A percentile compares a stretch with the other conserved stretches of the same genome.
Evolutionary conservation across 2,888 invertebrate species (phyloP).

Genomic region (Aplocera efformata): DNA sequence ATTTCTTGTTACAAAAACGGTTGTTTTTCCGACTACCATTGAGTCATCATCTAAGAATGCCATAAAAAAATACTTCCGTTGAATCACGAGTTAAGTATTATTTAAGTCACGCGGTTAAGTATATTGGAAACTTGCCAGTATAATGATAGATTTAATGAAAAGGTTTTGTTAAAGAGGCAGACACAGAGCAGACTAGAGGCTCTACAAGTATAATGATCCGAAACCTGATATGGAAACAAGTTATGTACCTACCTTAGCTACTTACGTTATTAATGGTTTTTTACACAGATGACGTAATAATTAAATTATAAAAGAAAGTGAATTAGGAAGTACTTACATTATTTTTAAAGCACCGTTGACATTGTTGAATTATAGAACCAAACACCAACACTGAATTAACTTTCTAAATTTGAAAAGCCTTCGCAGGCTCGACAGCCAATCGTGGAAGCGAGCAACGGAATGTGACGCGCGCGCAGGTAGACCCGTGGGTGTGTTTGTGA

Average conservation of each 20-base stretch:
- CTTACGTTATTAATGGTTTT: conserved; percentile 8
- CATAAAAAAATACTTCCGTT: conserved; percentile 1
- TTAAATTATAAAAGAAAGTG: conserved; percentile 6
- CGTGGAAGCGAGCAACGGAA: conserved; percentile 70
- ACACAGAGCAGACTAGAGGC: too few relatives aligned
- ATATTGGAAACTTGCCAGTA: neutral
- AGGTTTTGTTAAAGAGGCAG: too few relatives aligned
- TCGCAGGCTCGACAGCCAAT: conserved; percentile 63
- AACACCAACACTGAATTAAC: conserved; percentile 49
- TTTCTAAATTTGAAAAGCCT: conserved; percentile 71
- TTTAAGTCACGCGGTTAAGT: neutral
- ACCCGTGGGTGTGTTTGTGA: conserved; percentile 40
- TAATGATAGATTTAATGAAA: too few relatives aligned
- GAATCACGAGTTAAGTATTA: conserved; percentile 8
- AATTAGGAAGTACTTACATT: conserved; percentile 31
- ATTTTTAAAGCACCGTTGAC: conserved; percentile 37
- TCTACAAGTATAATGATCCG: too few relatives aligned
- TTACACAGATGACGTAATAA: conserved; percentile 7
- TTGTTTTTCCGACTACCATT: conserved; percentile 5
- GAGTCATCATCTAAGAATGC: conserved; percentile 16
- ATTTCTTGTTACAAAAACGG: neutral
- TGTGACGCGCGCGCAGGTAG: conserved; percentile 77
- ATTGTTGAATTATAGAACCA: conserved; percentile 34
- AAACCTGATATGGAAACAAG: conserved; percentile 12
- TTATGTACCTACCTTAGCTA: neutral